A percentile compares a stretch with the other conserved stretches of the same genome.
Conservation (phyloP, 2,113 vertebrate species). For the Alces alces region DNA sequence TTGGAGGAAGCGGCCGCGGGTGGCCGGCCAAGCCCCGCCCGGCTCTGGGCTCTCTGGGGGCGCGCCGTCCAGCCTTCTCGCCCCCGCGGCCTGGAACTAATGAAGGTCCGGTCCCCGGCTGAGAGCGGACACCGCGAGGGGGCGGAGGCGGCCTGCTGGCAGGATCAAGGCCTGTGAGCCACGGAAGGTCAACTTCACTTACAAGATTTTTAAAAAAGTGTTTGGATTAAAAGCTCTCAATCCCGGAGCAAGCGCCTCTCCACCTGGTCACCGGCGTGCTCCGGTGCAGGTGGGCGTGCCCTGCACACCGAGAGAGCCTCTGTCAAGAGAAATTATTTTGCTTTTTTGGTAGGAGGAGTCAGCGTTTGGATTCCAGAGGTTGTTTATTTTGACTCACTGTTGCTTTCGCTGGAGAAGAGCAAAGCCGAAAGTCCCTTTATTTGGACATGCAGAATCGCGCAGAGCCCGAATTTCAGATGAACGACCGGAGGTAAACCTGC, state of each 20-base stretch:
- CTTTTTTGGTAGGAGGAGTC: neutral
- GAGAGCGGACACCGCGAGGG: neutral
- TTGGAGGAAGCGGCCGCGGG: neutral
- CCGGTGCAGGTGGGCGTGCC: neutral
- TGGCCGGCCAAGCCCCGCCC: too few species aligned
- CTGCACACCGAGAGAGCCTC: neutral
- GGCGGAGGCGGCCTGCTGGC: neutral
- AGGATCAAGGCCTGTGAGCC: neutral
- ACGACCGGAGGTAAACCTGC: neutral
- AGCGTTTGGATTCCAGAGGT: neutral
- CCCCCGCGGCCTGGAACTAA: neutral
- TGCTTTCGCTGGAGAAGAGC: conserved; percentile 42
- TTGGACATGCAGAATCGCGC: neutral
- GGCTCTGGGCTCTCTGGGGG: neutral
- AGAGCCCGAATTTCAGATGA: neutral
- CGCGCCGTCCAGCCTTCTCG: neutral
- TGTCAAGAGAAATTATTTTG: neutral
- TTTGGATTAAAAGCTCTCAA: neutral
- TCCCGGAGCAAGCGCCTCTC: neutral
- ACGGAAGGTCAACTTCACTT: neutral
- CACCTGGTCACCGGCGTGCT: neutral
- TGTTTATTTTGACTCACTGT: conserved; percentile 39
- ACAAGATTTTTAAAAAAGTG: neutral
- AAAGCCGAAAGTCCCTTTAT: conserved; percentile 45
- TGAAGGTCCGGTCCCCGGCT: neutral